Evolutionary conservation across 2,797 vertebrate species (phyloP).

Genomic region (Onychomys arenicola): DNA sequence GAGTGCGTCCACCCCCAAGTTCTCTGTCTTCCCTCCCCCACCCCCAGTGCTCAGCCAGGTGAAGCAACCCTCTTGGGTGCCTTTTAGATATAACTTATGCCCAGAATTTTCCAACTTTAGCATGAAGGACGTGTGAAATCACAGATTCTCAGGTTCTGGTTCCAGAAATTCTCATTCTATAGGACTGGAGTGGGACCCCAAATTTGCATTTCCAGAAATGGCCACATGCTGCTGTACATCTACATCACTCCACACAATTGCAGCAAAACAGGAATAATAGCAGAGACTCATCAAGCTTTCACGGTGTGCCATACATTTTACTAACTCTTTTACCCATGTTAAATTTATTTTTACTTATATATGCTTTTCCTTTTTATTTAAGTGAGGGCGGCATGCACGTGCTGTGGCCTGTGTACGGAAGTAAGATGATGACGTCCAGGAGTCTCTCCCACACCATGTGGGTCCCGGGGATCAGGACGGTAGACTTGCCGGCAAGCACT

Average conservation of each 20-base stretch:
- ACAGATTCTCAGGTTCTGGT: background rate
- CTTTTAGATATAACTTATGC: background rate
- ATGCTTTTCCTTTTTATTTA: background rate
- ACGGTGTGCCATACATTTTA: background rate
- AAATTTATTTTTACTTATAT: background rate
- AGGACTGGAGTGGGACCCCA: background rate
- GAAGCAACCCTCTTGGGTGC: background rate
- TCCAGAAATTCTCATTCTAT: background rate
- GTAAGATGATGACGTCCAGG: background rate
- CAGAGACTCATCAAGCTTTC: background rate
- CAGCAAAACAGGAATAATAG: background rate
- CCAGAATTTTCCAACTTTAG: background rate
- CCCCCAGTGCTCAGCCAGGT: background rate
- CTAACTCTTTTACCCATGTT: background rate
- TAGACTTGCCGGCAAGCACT: too few relatives aligned
- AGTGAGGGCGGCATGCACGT: background rate
- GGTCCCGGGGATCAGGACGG: background rate
- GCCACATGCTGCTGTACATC: background rate
- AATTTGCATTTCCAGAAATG: background rate
- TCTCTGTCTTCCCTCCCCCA: background rate
- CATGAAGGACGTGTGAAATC: background rate
- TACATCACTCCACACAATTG: too few relatives aligned
- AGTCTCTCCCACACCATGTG: background rate
- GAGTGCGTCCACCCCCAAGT: background rate
- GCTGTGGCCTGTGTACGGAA: background rate